Evolutionary conservation across 1,140 invertebrate species (phyloP).

Genomic region (Philotrypesis tridentata): DNA sequence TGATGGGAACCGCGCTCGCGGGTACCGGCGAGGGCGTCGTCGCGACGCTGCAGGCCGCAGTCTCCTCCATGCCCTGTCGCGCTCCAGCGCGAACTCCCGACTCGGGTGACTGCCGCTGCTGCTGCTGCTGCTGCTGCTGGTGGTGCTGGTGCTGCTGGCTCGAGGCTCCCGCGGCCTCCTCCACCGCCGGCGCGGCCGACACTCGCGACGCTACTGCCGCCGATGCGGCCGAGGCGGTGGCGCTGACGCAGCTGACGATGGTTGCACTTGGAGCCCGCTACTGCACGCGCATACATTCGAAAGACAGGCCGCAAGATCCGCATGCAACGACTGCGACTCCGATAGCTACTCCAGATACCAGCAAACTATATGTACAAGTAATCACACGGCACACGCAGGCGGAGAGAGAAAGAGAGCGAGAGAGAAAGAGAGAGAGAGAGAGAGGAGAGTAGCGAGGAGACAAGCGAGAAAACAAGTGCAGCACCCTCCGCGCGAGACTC

Average conservation of each 20-base stretch:
- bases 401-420: neutral
- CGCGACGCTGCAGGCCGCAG: constrained; percentile 55
- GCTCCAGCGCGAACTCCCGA: constrained; percentile 3
- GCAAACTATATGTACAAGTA: too few species aligned
- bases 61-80: constrained; percentile 36
- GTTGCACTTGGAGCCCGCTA: constrained; percentile 7
- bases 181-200: too few species aligned
- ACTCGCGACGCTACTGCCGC: too few species aligned
- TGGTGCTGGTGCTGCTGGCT: too few species aligned
- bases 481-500: too few species aligned
- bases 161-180: too few species aligned
- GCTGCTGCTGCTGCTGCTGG: neutral
- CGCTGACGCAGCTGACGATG: neutral
- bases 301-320: constrained; percentile 6
- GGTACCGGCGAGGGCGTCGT: constrained; percentile 61
- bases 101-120: neutral
- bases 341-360: neutral
- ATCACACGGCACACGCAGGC: neutral
- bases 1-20: neutral
- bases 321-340: constrained; percentile 6
- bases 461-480: neutral
- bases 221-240: neutral
- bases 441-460: neutral
- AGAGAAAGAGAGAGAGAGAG: neutral
- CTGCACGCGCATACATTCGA: constrained; percentile 40